These are phyloP conservation scores for Arenaria interpres DNA, from an alignment of 2,113 vertebrate species.

Conservation along the genomic window DNA sequence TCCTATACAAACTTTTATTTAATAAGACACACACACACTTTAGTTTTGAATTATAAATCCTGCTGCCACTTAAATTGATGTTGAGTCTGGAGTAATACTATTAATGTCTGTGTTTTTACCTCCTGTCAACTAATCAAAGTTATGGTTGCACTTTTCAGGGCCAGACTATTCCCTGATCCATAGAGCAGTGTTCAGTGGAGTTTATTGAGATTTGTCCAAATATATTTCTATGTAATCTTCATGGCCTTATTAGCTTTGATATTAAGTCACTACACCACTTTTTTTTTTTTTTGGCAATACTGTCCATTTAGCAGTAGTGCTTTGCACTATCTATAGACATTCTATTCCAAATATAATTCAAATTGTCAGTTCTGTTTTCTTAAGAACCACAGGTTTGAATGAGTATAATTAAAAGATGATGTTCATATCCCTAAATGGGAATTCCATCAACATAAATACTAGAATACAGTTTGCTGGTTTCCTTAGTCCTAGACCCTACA, in stretches of 20 bases:
- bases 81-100: not conserved
- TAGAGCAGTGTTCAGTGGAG: fast-evolving
- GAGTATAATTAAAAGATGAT: not conserved
- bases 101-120: not conserved
- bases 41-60: not conserved
- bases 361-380: not conserved
- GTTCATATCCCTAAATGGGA: not conserved
- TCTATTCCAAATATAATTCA: not conserved
- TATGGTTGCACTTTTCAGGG: not conserved
- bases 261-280: not conserved
- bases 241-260: not conserved
- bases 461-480: not conserved
- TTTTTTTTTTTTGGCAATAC: not conserved
- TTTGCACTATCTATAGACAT: not conserved
- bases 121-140: not conserved
- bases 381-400: not conserved
- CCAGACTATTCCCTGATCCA: not conserved
- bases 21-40: not conserved
- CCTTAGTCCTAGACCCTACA: not conserved
- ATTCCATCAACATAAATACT: not conserved
- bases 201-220: not conserved
- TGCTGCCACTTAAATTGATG: not conserved
- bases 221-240: not conserved
- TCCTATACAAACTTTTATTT: not conserved
- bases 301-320: not conserved